Evolutionary conservation across 37 sponge, comb jelly and placozoan species (phyloP).

Genomic region (Crambe crambe): DNA sequence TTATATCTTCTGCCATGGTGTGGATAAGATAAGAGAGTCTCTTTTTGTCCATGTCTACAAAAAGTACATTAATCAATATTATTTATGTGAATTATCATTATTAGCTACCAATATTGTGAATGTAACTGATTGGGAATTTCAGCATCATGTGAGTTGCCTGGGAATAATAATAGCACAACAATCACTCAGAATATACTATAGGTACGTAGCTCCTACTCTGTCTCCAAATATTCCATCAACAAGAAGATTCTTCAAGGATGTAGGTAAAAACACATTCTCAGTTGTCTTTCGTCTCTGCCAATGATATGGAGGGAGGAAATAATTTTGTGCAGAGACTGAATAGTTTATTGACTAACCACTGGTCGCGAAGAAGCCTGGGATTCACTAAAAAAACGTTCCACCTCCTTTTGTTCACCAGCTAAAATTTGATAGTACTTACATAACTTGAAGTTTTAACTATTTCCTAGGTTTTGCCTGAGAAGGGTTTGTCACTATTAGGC

Average conservation of each 20-base stretch:
- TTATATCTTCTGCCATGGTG: conserved; percentile 37
- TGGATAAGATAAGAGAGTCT: conserved; percentile 24
- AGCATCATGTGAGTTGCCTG: conserved; percentile 52
- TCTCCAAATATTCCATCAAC: conserved; percentile 65
- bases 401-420: conserved; percentile 63
- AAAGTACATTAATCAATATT: background rate
- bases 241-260: conserved; percentile 53
- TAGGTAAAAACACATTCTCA: conserved; percentile 44
- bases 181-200: background rate
- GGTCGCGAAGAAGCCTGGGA: conserved; percentile 46
- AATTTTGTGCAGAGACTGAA: background rate
- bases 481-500: too few relatives aligned
- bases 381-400: conserved; percentile 46
- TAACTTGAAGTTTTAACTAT: background rate
- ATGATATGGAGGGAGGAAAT: background rate
- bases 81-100: background rate
- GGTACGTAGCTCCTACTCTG: conserved; percentile 14
- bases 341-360: conserved; percentile 36
- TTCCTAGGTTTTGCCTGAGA: too few relatives aligned
- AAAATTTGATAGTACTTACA: background rate
- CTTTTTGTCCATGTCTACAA: conserved; percentile 33
- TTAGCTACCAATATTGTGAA: conserved; percentile 44
- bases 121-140: conserved; percentile 30
- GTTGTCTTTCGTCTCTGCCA: conserved; percentile 20
- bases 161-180: background rate